Percentiles rank a stretch among this genome's conserved stretches.
phyloP scores from a whole-genome alignment of 2,888 invertebrate genomes.

The Andricus quercusramuli region DNA sequence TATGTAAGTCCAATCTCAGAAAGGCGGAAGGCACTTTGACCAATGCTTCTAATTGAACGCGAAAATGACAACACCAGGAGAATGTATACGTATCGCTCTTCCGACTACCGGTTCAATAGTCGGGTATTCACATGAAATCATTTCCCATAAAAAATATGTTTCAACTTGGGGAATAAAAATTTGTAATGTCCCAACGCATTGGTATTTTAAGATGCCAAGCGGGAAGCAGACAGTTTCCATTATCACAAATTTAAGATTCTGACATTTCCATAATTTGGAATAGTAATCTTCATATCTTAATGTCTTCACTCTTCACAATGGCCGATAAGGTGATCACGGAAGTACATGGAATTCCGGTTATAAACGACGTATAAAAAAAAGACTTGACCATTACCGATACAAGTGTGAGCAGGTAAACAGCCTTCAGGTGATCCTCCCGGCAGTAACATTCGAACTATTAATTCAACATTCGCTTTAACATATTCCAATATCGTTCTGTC shows the following conservation, averaged over 20 bases:
- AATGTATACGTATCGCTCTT: not conserved
- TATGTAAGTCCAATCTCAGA: not conserved
- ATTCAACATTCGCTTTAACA: conserved; percentile 51
- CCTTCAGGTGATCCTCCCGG: conserved; percentile 60
- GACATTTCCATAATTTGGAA: conserved; percentile 29
- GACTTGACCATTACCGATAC: conserved; percentile 48
- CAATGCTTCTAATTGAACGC: not conserved
- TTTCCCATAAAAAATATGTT: not conserved
- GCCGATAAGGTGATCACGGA: conserved; percentile 69
- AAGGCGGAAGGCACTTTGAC: not conserved
- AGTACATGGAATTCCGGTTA: conserved; percentile 69
- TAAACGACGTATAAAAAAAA: conserved; percentile 61
- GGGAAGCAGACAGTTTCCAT: conserved; percentile 25
- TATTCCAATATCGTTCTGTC: conserved; percentile 34
- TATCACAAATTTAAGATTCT: conserved; percentile 25
- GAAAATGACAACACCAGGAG: conserved; percentile 2
- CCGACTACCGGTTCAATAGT: not conserved
- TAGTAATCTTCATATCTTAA: conserved; percentile 63
- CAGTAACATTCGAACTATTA: conserved; percentile 61
- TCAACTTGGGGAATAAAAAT: not conserved
- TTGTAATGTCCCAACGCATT: not conserved
- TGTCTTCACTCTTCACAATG: conserved; percentile 63
- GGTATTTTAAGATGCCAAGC: conserved; percentile 2
- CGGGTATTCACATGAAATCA: not conserved
- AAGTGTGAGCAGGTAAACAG: conserved; percentile 59